Conservation (phyloP, 2,888 invertebrate species). For the Apocheima hispidaria region DNA sequence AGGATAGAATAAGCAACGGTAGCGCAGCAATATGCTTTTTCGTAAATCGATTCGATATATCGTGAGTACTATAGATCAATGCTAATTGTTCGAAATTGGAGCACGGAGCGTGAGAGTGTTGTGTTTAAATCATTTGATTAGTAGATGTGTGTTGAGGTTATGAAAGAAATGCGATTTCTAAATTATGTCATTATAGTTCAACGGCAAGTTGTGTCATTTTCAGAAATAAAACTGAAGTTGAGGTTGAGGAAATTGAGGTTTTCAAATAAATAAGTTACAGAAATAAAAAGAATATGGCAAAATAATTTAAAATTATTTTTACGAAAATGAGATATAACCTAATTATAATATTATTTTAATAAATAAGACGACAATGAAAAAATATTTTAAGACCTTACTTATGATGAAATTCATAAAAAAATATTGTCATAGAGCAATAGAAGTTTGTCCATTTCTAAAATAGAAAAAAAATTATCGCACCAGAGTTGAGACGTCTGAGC, state of each 20-base stretch:
- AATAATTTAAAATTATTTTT: too few species aligned
- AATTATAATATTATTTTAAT: too few species aligned
- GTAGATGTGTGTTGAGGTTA: conserved; percentile 36
- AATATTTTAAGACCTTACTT: too few species aligned
- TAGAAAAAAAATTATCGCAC: neutral
- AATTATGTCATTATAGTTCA: conserved; percentile 18
- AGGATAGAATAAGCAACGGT: conserved; percentile 71
- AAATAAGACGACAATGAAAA: too few species aligned
- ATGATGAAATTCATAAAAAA: too few species aligned
- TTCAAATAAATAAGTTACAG: too few species aligned
- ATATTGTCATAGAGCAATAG: too few species aligned
- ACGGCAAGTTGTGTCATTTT: neutral
- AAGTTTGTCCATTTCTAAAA: neutral
- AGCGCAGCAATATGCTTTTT: conserved; percentile 57
- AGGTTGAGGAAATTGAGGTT: too few species aligned
- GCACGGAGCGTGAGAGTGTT: conserved; percentile 70
- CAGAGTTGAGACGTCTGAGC: conserved; percentile 21
- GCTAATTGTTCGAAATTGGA: conserved; percentile 67
- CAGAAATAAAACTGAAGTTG: neutral
- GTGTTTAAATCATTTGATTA: conserved; percentile 50
- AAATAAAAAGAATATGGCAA: neutral
- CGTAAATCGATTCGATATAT: conserved; percentile 65
- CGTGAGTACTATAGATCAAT: conserved; percentile 43
- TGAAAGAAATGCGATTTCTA: conserved; percentile 32
- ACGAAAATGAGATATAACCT: too few species aligned